Base-by-base conservation (phyloP, 2,797 vertebrate species). In the Pangasius larnaudii region DNA sequence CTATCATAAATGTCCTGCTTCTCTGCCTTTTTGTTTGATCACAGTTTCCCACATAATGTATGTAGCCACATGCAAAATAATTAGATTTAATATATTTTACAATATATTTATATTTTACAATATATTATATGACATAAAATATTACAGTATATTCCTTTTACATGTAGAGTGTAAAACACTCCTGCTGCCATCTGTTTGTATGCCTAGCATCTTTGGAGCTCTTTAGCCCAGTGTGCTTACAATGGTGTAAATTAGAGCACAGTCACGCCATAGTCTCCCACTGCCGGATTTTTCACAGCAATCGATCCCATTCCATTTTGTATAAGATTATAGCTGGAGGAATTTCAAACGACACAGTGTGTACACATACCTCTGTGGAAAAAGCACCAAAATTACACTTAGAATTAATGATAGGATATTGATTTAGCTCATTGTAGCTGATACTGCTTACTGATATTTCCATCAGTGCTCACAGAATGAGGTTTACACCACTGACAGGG, bases 221-320 rank as follows among this genome's bases (percentile, higher is more conserved):
- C 27, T 86, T 88, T 77, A 90, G 88, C 88, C 86, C 89, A 91
- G 89, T 90, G 84, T 90, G 88, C 84, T 90, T 80, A 91, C 90
- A 79, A 86, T 88, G 91, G 82, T n/a, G n/a, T 90, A 93, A 92
- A 93, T 92, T 90, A 95, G 92, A 96, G 95, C 95, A 96, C 96
- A 96, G 95, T 94, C 95, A 95, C 94, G 94, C 93, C 93, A 94
- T 93, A 94, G 93, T 94, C 93, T 93, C 92, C 92, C 93, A 95
- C 95, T 96, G 96, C 95, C 94, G 91, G 89, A 93, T 93, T 86
- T 82, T 69, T 39, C 75, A 83, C 86, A 56, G 84, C 53, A 30
- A 78, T 82, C 61, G 75, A 82, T 61, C 67, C 69, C 86, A 80
- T 82, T 89, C 69, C 86, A 86, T 87, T 90, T 88, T 91, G 80